phyloP scores from a whole-genome alignment of 1,140 invertebrate genomes.

The Leguminivora glycinivorella region DNA sequence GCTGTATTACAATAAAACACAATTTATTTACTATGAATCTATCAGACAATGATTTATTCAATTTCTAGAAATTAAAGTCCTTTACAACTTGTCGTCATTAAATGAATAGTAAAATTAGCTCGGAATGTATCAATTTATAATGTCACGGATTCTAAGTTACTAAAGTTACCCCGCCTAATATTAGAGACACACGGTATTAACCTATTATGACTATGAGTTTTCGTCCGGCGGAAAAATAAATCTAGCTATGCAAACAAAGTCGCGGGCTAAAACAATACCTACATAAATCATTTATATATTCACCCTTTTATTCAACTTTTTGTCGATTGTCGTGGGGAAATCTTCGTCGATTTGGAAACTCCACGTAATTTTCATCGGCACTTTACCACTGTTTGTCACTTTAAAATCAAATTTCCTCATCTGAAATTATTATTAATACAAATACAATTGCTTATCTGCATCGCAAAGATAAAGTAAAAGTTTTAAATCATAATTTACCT shows the following conservation, averaged over 20 bases:
- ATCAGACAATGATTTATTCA: too few species aligned
- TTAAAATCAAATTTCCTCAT: slow-evolving; percentile 56
- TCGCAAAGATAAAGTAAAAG: background rate
- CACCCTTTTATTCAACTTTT: slow-evolving; percentile 39
- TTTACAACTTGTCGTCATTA: too few species aligned
- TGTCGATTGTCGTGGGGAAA: slow-evolving; percentile 62
- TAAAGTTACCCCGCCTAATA: too few species aligned
- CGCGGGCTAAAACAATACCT: background rate
- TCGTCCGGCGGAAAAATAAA: too few species aligned
- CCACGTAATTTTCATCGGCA: slow-evolving; percentile 65
- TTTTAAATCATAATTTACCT: slow-evolving; percentile 44
- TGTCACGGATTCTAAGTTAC: too few species aligned
- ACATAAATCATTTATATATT: background rate
- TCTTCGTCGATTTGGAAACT: slow-evolving; percentile 65
- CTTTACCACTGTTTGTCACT: slow-evolving; percentile 59
- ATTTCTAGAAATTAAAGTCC: too few species aligned
- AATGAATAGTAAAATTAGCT: too few species aligned
- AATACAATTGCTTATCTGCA: background rate
- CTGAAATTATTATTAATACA: slow-evolving; percentile 40
- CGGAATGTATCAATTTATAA: too few species aligned
- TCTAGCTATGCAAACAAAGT: too few species aligned
- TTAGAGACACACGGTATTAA: too few species aligned
- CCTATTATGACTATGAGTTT: too few species aligned
- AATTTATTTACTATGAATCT: background rate
- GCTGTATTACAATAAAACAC: background rate